A percentile compares a stretch with the other conserved stretches of the same genome.
Conservation (phyloP, 2,797 vertebrate genomes). For the Catamblyrhynchus diadema region DNA sequence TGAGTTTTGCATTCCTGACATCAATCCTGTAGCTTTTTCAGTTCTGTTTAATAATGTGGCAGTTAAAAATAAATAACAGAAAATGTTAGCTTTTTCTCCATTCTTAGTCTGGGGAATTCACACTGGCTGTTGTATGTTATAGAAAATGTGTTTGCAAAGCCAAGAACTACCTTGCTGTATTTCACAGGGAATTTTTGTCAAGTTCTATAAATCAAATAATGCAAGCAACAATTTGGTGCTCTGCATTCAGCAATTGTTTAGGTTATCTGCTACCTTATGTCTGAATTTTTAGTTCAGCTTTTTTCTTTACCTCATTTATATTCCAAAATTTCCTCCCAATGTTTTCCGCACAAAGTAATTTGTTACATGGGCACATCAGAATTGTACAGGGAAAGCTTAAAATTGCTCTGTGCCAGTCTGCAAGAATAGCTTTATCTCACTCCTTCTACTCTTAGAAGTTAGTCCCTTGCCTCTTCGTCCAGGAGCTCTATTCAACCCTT, state of each 20-base stretch:
- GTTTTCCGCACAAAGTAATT: background rate
- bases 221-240: background rate
- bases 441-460: background rate
- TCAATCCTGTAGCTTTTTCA: background rate
- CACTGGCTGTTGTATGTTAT: background rate
- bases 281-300: background rate
- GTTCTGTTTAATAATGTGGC: background rate
- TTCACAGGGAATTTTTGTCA: conserved; percentile 37
- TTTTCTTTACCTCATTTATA: background rate
- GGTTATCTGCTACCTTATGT: background rate
- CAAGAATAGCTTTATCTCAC: background rate
- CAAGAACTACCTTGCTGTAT: background rate
- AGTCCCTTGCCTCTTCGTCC: background rate
- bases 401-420: background rate
- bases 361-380: background rate
- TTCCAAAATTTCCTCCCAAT: background rate
- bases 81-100: background rate
- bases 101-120: background rate
- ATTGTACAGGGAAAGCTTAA: background rate
- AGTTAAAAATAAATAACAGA: conserved; percentile 11
- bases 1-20: background rate
- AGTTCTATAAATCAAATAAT: background rate
- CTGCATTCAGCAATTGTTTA: background rate
- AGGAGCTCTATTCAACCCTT: background rate
- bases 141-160: background rate